A percentile compares a stretch with the other conserved stretches of the same genome.
These are phyloP conservation scores for Drosophila azteca DNA, from an alignment of 1,140 invertebrate species.

Conservation along the genomic window DNA sequence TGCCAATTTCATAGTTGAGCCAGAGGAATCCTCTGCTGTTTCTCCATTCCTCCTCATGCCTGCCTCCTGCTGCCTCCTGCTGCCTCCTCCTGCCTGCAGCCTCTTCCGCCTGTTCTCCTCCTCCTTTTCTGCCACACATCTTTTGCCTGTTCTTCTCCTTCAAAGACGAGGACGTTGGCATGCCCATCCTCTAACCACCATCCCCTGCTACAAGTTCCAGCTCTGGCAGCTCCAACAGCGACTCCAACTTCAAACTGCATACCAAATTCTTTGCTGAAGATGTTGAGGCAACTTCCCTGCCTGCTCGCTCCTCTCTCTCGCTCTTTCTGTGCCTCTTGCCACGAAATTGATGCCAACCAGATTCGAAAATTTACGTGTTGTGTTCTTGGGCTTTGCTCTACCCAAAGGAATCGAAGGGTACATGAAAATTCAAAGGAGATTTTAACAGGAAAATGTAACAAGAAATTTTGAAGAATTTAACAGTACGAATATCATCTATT, in stretches of 20 bases:
- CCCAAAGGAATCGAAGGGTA: slow-evolving; percentile 15
- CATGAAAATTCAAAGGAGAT: background rate
- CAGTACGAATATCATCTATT: no score
- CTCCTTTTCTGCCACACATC: background rate
- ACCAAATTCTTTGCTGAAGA: slow-evolving; percentile 78
- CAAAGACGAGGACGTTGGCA: slow-evolving; percentile 57
- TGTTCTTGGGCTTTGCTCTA: slow-evolving; percentile 44
- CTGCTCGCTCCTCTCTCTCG: background rate
- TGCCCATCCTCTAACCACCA: slow-evolving; percentile 43
- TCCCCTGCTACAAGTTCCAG: slow-evolving; percentile 20
- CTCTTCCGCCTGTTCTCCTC: slow-evolving; percentile 6
- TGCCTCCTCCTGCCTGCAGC: background rate
- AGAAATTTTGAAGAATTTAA: no score
- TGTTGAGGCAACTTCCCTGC: slow-evolving; percentile 70
- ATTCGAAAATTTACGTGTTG: slow-evolving; percentile 75
- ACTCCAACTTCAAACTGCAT: slow-evolving; percentile 65
- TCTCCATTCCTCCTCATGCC: slow-evolving; percentile 6
- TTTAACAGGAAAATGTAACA: no score
- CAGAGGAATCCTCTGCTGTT: slow-evolving; percentile 38
- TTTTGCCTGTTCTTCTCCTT: slow-evolving; percentile 14
- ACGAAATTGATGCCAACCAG: slow-evolving; percentile 77
- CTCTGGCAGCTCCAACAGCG: slow-evolving; percentile 28
- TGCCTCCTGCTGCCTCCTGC: background rate
- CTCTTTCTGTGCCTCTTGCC: slow-evolving; percentile 16
- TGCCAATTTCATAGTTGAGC: slow-evolving; percentile 74